Evolutionary conservation across 1,140 invertebrate genomes (phyloP).

Genomic region (Galleria mellonella): DNA sequence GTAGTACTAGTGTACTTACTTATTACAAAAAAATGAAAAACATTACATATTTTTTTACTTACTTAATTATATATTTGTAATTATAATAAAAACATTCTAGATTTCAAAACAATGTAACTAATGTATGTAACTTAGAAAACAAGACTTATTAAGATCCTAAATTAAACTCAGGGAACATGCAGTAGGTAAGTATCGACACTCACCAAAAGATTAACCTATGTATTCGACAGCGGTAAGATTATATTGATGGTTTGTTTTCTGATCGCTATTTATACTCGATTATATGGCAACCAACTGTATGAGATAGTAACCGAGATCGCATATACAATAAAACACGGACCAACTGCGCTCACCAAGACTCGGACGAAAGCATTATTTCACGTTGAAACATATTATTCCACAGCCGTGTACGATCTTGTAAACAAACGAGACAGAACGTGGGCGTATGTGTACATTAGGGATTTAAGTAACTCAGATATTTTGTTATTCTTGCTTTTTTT

Average conservation of each 20-base stretch:
- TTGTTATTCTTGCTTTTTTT: conserved; percentile 17
- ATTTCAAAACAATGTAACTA: too few relatives aligned
- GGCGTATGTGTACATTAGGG: conserved; percentile 50
- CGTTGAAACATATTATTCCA: conserved; percentile 62
- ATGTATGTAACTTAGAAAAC: too few relatives aligned
- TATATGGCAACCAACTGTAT: conserved; percentile 67
- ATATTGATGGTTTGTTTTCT: conserved; percentile 58
- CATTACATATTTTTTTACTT: too few relatives aligned
- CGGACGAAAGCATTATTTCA: conserved; percentile 58
- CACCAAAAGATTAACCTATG: conserved; percentile 5
- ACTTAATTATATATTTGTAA: too few relatives aligned
- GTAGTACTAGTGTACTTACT: too few relatives aligned
- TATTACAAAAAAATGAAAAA: too few relatives aligned
- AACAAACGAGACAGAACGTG: conserved; percentile 53
- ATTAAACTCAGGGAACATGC: too few relatives aligned
- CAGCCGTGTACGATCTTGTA: conserved; percentile 53
- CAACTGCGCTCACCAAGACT: conserved; percentile 37
- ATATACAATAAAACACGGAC: conserved; percentile 54
- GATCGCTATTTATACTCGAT: conserved; percentile 61
- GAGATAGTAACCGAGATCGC: conserved; percentile 52
- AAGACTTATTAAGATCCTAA: too few relatives aligned
- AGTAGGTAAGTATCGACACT: background rate
- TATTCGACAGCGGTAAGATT: conserved; percentile 38
- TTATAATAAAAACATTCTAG: too few relatives aligned
- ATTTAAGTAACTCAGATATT: conserved; percentile 27